These are phyloP conservation scores for Sitobion miscanthi DNA, from an alignment of 1,140 invertebrate species.

Conservation along the genomic window DNA sequence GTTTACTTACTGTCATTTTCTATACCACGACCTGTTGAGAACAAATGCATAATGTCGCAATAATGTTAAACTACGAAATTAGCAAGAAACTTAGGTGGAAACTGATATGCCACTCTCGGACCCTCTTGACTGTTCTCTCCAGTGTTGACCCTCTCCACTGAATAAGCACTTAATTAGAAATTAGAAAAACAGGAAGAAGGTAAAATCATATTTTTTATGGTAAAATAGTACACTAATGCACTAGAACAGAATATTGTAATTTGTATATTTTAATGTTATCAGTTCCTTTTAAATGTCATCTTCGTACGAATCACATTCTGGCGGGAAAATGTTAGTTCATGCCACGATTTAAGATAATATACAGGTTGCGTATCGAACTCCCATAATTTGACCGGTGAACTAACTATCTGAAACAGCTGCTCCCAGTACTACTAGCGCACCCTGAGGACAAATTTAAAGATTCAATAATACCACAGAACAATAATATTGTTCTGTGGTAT, in stretches of 20 bases:
- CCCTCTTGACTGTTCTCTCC: background rate
- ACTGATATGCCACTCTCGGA: background rate
- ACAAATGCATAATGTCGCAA: background rate
- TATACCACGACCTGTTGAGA: background rate
- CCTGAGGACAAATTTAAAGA: no score
- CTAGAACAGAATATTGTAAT: background rate
- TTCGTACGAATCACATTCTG: background rate
- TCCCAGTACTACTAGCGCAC: no score
- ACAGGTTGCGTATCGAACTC: no score
- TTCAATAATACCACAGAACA: no score
- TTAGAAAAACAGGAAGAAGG: background rate
- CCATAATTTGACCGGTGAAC: no score
- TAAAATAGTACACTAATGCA: no score
- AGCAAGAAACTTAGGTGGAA: background rate
- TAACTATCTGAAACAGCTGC: no score
- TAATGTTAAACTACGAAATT: background rate
- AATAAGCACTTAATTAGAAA: background rate
- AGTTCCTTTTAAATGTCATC: background rate
- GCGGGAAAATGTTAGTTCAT: constrained; percentile 22
- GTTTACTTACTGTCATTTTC: background rate
- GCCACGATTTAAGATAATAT: no score
- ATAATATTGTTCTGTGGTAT: no score
- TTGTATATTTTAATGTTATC: background rate
- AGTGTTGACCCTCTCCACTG: background rate
- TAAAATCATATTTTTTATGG: no score